Evolutionary conservation across 2,113 vertebrate species (phyloP).

Genomic region (Apistogramma diplotaenia): DNA sequence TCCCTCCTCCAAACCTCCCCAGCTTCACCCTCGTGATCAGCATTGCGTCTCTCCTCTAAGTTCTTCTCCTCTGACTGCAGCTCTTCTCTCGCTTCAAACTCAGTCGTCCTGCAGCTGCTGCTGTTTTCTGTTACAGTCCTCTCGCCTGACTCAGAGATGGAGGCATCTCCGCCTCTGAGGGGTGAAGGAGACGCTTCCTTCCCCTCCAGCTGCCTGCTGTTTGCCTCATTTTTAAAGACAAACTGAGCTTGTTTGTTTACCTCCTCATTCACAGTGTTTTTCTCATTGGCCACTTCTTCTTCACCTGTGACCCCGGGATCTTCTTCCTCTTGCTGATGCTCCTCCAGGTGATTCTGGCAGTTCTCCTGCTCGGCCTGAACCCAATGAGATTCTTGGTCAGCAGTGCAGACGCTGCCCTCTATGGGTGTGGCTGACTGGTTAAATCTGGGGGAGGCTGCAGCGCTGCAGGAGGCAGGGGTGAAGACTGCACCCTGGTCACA

Average conservation of each 20-base stretch:
- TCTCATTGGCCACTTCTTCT: background rate
- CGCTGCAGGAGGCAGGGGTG: background rate
- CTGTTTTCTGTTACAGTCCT: background rate
- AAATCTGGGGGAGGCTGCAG: background rate
- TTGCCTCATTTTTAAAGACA: background rate
- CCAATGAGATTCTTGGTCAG: background rate
- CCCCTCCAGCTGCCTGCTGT: background rate
- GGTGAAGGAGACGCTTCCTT: background rate
- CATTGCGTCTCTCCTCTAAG: background rate
- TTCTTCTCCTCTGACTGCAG: background rate
- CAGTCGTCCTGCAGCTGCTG: background rate
- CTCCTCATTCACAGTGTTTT: slow-evolving; percentile 21
- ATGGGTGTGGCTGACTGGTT: slow-evolving; percentile 7
- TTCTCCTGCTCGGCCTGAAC: background rate
- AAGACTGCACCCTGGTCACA: background rate
- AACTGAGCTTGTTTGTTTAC: background rate
- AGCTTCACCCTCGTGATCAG: background rate
- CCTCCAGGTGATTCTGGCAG: background rate
- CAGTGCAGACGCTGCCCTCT: slow-evolving; percentile 43
- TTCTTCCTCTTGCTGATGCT: background rate
- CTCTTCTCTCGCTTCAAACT: background rate
- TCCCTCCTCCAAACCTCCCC: background rate
- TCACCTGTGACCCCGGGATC: background rate
- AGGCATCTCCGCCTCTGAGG: background rate
- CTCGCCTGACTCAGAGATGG: background rate